Evolutionary conservation across 1,140 invertebrate genomes (phyloP).

Genomic region (Procambarus virginalis): DNA sequence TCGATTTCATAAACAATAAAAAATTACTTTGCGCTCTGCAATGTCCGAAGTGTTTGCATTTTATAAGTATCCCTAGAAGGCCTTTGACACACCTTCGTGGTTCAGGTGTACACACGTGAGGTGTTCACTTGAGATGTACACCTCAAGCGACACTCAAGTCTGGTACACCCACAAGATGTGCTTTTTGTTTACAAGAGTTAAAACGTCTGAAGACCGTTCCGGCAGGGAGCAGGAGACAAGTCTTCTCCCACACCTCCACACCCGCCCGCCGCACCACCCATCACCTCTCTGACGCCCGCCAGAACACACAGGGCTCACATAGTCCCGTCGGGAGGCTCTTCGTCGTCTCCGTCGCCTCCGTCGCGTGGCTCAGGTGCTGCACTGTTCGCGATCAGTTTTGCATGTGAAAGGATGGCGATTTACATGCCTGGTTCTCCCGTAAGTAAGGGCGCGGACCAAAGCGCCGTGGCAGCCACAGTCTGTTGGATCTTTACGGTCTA

Average conservation of each 20-base stretch:
- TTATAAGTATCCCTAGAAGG: no score
- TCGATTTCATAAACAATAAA: no score
- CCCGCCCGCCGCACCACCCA: neutral
- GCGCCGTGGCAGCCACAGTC: neutral
- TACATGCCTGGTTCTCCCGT: neutral
- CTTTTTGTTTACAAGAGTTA: no score
- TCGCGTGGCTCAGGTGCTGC: neutral
- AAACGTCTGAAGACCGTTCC: neutral
- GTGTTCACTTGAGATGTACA: no score
- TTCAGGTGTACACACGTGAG: no score
- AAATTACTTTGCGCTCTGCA: no score
- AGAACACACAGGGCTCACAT: neutral
- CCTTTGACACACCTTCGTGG: no score
- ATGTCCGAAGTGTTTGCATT: no score
- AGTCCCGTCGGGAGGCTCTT: neutral
- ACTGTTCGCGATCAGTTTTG: neutral
- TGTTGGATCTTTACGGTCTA: slow-evolving; percentile 6
- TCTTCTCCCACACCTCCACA: neutral
- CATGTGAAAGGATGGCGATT: slow-evolving; percentile 6
- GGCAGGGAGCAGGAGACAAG: neutral
- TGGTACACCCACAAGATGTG: no score
- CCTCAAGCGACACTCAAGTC: no score
- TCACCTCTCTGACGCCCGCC: neutral
- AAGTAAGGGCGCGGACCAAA: neutral
- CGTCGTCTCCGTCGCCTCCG: neutral